phyloP scores from a whole-genome alignment of 1,140 invertebrate genomes.

The Halyomorpha halys region DNA sequence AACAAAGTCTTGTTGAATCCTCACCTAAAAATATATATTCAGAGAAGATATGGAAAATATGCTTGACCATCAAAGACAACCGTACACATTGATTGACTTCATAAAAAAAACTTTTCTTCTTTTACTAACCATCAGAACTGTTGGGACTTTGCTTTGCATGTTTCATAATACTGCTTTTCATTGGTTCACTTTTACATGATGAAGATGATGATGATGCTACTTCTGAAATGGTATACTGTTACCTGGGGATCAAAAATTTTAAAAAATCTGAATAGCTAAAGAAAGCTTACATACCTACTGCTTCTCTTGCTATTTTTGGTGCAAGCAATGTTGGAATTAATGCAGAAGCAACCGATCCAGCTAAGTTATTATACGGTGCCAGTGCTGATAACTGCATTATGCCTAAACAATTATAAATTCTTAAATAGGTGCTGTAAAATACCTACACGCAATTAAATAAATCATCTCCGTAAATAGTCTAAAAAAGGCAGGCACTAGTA shows the following conservation, averaged over 20 bases:
- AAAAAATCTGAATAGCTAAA: neutral
- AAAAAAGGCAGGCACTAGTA: too few species aligned
- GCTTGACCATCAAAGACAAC: too few species aligned
- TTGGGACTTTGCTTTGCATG: conserved; percentile 20
- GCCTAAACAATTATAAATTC: conserved; percentile 34
- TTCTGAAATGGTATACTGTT: neutral
- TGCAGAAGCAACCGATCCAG: conserved; percentile 44
- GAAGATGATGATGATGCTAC: conserved; percentile 13
- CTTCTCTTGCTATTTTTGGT: conserved; percentile 37
- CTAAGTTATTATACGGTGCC: conserved; percentile 47
- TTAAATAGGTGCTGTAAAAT: too few species aligned
- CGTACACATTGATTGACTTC: conserved; percentile 9
- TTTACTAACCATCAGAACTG: conserved; percentile 20
- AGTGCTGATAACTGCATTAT: conserved; percentile 47
- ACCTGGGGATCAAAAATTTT: too few species aligned
- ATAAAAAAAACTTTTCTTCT: neutral
- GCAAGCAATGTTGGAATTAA: conserved; percentile 44
- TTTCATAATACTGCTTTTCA: conserved; percentile 4
- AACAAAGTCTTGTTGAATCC: conserved; percentile 2
- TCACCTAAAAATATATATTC: conserved; percentile 13
- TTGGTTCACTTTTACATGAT: conserved; percentile 6
- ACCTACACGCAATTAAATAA: too few species aligned
- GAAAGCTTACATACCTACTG: neutral
- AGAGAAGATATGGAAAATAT: too few species aligned
- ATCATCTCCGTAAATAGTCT: too few species aligned